Conservation (phyloP, 2,797 vertebrate species). For the Taeniopygia guttata region DNA sequence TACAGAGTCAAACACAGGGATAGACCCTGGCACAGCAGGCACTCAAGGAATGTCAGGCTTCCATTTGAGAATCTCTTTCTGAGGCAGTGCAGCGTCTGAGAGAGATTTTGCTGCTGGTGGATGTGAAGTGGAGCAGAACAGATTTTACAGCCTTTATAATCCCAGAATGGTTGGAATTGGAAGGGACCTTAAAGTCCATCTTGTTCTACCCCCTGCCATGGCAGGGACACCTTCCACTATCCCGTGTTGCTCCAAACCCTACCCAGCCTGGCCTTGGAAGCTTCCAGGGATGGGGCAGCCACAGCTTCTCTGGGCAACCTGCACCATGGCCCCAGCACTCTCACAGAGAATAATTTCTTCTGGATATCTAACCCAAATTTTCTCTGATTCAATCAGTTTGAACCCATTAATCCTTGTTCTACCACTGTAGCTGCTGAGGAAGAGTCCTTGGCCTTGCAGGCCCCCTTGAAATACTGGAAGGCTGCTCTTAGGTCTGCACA, state of each 20-base stretch:
- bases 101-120: neutral
- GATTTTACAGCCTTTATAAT: neutral
- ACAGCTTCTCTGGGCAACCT: neutral
- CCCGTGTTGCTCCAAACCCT: fast-evolving
- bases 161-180: neutral
- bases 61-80: neutral
- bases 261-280: neutral
- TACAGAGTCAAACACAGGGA: neutral
- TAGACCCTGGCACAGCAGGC: neutral
- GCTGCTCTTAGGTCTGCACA: neutral
- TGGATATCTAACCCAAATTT: neutral
- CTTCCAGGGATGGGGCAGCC: neutral
- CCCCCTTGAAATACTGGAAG: too few relatives aligned
- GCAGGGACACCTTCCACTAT: neutral
- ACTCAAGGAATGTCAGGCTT: neutral
- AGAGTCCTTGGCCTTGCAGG: neutral
- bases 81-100: neutral
- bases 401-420: neutral
- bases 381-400: neutral
- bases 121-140: neutral
- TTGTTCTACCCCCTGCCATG: neutral
- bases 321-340: neutral
- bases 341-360: neutral
- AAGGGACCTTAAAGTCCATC: neutral
- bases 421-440: neutral